Percentiles rank a stretch among this genome's conserved stretches.
These are phyloP conservation scores for Eueides isabella DNA, from an alignment of 1,140 invertebrate genomes.

Conservation along the genomic window DNA sequence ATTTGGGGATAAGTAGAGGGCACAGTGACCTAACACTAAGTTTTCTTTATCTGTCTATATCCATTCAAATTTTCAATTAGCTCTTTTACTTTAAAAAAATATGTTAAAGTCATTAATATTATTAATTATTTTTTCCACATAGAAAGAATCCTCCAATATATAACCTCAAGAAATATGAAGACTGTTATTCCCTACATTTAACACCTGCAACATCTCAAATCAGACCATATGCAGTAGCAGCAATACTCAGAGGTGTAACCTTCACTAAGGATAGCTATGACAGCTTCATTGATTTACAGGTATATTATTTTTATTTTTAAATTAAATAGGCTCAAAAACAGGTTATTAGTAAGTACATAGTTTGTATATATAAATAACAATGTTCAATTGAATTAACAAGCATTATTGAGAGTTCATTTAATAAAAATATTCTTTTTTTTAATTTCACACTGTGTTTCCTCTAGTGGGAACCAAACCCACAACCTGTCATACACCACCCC, in stretches of 20 bases:
- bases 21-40: too few relatives aligned
- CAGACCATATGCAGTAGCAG: slow-evolving; percentile 94
- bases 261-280: slow-evolving; percentile 93
- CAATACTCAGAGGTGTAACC: slow-evolving; percentile 92
- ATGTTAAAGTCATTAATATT: slow-evolving; percentile 1
- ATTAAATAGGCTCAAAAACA: neutral
- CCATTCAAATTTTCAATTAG: too few relatives aligned
- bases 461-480: too few relatives aligned
- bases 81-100: neutral
- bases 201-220: slow-evolving; percentile 87
- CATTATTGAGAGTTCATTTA: too few relatives aligned
- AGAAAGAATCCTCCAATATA: slow-evolving; percentile 87
- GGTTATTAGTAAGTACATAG: neutral
- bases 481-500: too few relatives aligned
- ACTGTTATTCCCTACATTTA: slow-evolving; percentile 86
- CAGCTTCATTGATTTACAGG: slow-evolving; percentile 96
- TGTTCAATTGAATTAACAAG: too few relatives aligned
- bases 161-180: slow-evolving; percentile 82
- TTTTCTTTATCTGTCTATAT: too few relatives aligned
- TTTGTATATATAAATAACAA: too few relatives aligned
- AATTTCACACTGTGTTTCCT: too few relatives aligned
- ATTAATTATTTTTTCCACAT: neutral
- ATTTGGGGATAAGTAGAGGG: too few relatives aligned
- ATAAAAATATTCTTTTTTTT: too few relatives aligned
- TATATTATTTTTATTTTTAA: slow-evolving; percentile 32